Base-by-base conservation (phyloP, 2,888 invertebrate genomes). In the Oconnorella tubifera region DNA sequence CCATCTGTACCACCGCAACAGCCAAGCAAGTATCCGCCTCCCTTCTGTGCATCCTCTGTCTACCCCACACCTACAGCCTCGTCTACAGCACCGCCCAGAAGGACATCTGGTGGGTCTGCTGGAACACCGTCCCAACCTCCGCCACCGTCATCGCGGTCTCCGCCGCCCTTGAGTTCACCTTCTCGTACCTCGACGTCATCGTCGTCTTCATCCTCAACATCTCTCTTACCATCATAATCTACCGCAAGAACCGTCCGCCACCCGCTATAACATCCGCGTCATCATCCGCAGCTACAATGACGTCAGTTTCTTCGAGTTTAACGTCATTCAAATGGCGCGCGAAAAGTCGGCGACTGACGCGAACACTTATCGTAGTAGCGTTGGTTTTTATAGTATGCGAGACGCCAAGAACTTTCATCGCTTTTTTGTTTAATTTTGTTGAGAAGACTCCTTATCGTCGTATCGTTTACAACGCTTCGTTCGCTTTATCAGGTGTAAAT, bases 331-430 rank as follows among this genome's bases (percentile, higher is more conserved):
- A 29, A n/a, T 40, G 62, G 2, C 2, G 27, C 23, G 25, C 48
- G 25, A 14, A 23, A 31, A 65, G 59, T 55, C 29, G 50, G 4
- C 60, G 67, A 0, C 59, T 69, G 28, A 69, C 69, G 1, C 19
- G 58, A 6, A 69, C 66, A 14, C 64, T 69, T 1, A 49, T 69
- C 14, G 2, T 64, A 31, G 61, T 69, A 14, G 69, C 67, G 19
- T 23, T 66, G 33, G 51, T 69, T n/a, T 69, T 69, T 50, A 14
- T 69, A 6, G 59, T 68, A 19, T 68, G 69, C 33, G 69, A 69
- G 53, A 69, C 66, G 50, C 69, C 69, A 19, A 27, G 69, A n/a
- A 67, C 64, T 19, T 57, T 67, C 25, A 19, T 64, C 32, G 57
- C 55, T 10, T 59, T 67, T 23, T 25, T 68, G 3, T 40, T 50